Evolutionary conservation across 2,113 vertebrate genomes (phyloP), one percentile per base, ranked within the genome.

Genomic region (Triplophysa dalaica): DNA sequence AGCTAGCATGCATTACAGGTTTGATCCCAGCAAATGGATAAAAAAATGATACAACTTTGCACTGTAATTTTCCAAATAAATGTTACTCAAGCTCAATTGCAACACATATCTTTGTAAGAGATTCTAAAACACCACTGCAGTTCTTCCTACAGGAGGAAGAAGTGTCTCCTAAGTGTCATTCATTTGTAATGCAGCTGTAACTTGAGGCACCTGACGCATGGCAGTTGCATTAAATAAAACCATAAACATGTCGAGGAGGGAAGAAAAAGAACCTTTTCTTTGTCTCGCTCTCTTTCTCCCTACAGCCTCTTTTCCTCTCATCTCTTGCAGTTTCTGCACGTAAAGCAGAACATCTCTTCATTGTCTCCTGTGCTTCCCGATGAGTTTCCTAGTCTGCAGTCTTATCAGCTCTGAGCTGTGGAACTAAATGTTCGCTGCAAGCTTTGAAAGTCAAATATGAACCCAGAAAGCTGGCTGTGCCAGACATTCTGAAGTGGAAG

Each of bases 241-340:
- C 78, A 75, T 90, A 90, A 87, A 90, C 87, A 80, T 81, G 87
- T 85, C 86, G 82, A 74, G 75, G 63, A 50, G 11, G 75, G 78
- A 86, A 88, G 87, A 89, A 60, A 83, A 84, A 87, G 76, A 75
- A 5, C 77, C 64, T 73, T 56, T 77, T 73, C 33, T 80, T 83
- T 69, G 8, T 78, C 12, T 45, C 3, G 58, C 4, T 68, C 33
- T 12, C 26, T 67, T 9, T 68, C 64, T 69, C 56, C 16, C 38
- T 21, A 14, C 17, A 21, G 8, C 69, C 19, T 29, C 26, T 60
- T 21, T 50, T 1, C 54, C 11, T 41, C 8, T 12, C 19, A 60
- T 58, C 11, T n/a, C 54, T 56, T 2, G 19, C 63, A 2, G 19
- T 69, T 67, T 38, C 50, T 81, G 58, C 69, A 41, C 43, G 9